Evolutionary conservation across 2,888 invertebrate genomes (phyloP).

Genomic region (Choreutis nemorana): DNA sequence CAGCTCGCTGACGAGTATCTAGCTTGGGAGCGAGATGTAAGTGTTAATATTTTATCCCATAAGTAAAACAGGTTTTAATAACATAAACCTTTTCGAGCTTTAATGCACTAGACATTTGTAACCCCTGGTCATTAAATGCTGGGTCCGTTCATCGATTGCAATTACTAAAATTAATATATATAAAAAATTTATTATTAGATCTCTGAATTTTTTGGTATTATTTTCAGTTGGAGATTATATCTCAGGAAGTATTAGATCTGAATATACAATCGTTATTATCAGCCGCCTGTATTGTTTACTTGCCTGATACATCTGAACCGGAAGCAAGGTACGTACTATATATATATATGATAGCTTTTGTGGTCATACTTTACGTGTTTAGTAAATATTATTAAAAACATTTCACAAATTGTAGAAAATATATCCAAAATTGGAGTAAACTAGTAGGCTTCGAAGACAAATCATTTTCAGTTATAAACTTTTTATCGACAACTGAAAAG

Average conservation of each 20-base stretch:
- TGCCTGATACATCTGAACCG: conserved; percentile 75
- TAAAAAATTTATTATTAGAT: conserved; percentile 1
- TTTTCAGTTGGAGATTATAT: conserved; percentile 67
- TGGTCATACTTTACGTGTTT: no score
- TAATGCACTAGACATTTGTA: background rate
- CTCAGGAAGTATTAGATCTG: conserved; percentile 69
- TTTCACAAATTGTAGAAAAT: conserved; percentile 28
- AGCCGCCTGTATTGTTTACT: conserved; percentile 80
- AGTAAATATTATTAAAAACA: background rate
- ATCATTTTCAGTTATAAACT: conserved; percentile 45
- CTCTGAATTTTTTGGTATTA: conserved; percentile 1
- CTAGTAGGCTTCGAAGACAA: conserved; percentile 42
- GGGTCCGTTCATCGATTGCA: no score
- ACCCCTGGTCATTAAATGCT: background rate
- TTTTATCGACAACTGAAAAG: conserved; percentile 59
- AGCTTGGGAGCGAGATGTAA: conserved; percentile 77
- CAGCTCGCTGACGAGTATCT: conserved; percentile 90
- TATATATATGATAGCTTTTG: no score
- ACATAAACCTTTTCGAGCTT: no score
- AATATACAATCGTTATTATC: conserved; percentile 74
- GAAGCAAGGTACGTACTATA: conserved; percentile 60
- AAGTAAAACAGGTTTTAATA: no score
- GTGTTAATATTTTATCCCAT: no score
- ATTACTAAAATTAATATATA: conserved; percentile 1
- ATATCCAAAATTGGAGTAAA: conserved; percentile 54